Evolutionary conservation across 30 jellyfish, hydroid and myxozoan species (phyloP), one percentile per base, ranked within the genome.

Genomic region (Chrysaora quinquecirrha): DNA sequence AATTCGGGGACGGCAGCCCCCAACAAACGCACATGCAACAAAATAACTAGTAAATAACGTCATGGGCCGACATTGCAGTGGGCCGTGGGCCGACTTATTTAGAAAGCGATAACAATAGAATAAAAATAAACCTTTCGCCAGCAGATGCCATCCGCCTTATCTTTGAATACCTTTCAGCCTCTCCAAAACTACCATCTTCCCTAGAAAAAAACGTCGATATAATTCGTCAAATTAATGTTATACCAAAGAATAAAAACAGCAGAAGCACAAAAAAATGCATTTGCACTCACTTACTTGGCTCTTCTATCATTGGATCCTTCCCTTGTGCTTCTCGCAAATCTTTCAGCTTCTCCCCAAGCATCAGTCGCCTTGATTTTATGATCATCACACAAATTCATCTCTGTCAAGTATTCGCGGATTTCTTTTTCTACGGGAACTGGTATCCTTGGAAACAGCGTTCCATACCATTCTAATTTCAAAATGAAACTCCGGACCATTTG

Each of bases 401-500:
- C 82, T 1, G 86, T 73, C 77, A 90, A 79, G 30, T 75, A 63
- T 48, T 75, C 87, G 25, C 90, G 73, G 30, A 93, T 66, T 9
- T 93, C 97, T 64, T 93, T 93, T 27, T 93, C 97, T 4, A 87
- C 87, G 14, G 97, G 98, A 1, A 87, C 96, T 0, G 98, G 98
- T 23, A 93, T 93, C 46, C 98, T 86, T 20, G 98, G 98, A 49
- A 93, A 93, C 76, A 93, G 64, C 31, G 98, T 93, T 21, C 97
- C 97, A 68, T 79, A 93, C 98, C 98, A 93, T 25, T 93, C 98
- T 30, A 87, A 43, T 76, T 87, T 83, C 76, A 88, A 43, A 29
- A 93, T 23, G 68, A 93, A 86, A 70, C 96, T 86, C 0, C 98
- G 85, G 10, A 93, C 87, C 76, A 93, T 76, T 47, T 88, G 96